Base-by-base conservation (phyloP, 1,140 invertebrate species). In the Nephila pilipes region DNA sequence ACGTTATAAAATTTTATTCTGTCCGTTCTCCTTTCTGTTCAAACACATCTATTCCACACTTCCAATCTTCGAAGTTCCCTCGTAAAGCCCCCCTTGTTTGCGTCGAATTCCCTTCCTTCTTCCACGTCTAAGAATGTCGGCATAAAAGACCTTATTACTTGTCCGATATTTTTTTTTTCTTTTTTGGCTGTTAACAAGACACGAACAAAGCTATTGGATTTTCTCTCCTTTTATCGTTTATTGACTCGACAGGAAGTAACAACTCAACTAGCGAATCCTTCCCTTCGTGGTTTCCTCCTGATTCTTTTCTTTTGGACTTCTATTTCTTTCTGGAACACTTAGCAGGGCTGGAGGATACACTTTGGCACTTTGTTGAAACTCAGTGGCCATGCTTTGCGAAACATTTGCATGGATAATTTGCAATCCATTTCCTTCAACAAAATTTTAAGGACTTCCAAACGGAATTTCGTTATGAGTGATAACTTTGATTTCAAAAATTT, bases 141-240 rank as follows among this genome's bases (percentile, higher is more conserved):
- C 81, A 92, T 92, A 92, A 92, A 92, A 92, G 90, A 69, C 90
- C 90, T 85, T 92, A 92, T 92, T 92, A 92, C 90, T 69, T 69
- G 90, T 92, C 60, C 90, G 81, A 92, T 92, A 92, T 80, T 25
- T 58, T 65, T 90, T 89, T 90, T 92, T 85, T 92, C 80, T 92
- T 75, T 75, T 57, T 57, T 20, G 46, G 80, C 90, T 92, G 90
- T 92, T 92, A 92, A 92, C 90, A 92, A 92, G 90, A 75, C 38
- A 55, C 90, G 90, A 92, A 92, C 90, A 92, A 92, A 92, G 90
- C 80, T 85, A 92, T 92, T 92, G 90, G 81, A 75, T 85, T 85
- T 92, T 81, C 80, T 57, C 79, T 57, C 79, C 60, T 65, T 92
- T 92, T 92, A 92, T 92, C 90, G 90, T 92, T 92, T 92, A 92